Conservation (phyloP, 2,113 vertebrate species). For the Otolemur garnettii region DNA sequence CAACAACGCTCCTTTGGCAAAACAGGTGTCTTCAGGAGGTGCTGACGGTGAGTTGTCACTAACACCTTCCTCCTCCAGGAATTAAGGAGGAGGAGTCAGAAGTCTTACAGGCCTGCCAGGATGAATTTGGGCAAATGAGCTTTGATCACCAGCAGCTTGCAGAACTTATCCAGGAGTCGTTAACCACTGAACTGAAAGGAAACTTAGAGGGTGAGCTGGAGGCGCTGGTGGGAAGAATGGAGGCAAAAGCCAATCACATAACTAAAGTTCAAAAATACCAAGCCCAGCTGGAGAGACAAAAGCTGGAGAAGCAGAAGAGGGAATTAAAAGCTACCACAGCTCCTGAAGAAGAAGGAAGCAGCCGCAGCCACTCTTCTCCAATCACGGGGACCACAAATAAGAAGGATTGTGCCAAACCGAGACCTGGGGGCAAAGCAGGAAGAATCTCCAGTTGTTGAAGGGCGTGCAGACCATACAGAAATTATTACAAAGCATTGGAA, state of each 20-base stretch:
- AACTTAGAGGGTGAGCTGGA: slow-evolving; percentile 92
- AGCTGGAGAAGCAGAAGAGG: slow-evolving; percentile 87
- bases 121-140: slow-evolving; percentile 96
- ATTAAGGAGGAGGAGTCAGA: slow-evolving; percentile 92
- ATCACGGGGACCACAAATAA: slow-evolving; percentile 85
- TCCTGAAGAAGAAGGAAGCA: slow-evolving; percentile 78
- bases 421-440: slow-evolving; percentile 92
- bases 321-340: slow-evolving; percentile 84
- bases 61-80: slow-evolving; percentile 79
- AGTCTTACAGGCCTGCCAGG: slow-evolving; percentile 93
- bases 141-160: slow-evolving; percentile 93
- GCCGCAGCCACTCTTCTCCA: slow-evolving; percentile 57
- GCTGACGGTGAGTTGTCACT: slow-evolving; percentile 70
- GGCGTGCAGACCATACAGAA: slow-evolving; percentile 97
- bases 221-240: slow-evolving; percentile 93
- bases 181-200: slow-evolving; percentile 87
- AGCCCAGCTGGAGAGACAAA: slow-evolving; percentile 91
- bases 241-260: slow-evolving; percentile 97
- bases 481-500: slow-evolving; percentile 92
- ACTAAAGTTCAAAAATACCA: slow-evolving; percentile 93
- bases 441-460: slow-evolving; percentile 92
- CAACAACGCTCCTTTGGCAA: slow-evolving; percentile 83
- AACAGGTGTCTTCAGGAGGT: slow-evolving; percentile 60
- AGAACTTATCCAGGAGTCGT: slow-evolving; percentile 90
- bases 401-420: slow-evolving; percentile 86